Base-by-base conservation (phyloP, 1,140 invertebrate species). In the Drosophila grimshawi region DNA sequence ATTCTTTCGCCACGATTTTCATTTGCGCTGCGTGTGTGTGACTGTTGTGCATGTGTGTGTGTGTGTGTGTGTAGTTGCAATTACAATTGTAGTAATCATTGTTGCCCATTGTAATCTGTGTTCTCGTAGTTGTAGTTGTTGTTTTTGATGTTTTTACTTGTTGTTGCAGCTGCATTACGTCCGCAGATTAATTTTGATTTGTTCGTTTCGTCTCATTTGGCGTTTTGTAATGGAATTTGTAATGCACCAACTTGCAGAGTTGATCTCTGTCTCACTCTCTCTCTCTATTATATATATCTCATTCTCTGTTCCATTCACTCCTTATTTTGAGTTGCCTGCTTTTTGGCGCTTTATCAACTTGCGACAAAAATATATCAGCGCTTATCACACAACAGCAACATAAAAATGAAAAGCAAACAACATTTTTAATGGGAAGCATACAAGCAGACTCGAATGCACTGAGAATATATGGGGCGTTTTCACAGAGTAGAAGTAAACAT, bases 31-130 rank as follows among this genome's bases (percentile, higher is more conserved):
- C 45, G 8, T 6, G 10, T 51, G 2, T 43, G 11, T 43, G 11
- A 43, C 10, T 30, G 45, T 19, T 52, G 32, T 60, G 5, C 60
- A 1, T 51, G 8, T 65, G 45, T 51, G 33, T 29, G 10, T 63
- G 46, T 67, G 35, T 8, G 53, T 51, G 60, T 77, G 51, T 65
- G 82, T 60, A 46, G 49, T 78, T 78, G 71, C 70, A 83, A 80
- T 88, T 88, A 78, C 85, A 88, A 89, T 89, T 83, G 85, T 78
- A 88, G 83, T 88, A 89, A 89, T 68, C 80, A 83, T 82, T 80
- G 69, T 74, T 75, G 71, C 62, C 49, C 52, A 74, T 72, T 83
- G 51, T 63, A 67, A 48, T 8, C 55, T 45, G 33, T 30, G 41
- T 39, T 51, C 29, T 10, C 55, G 11, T 29, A 41, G 43, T 37